phyloP scores from a whole-genome alignment of 2,888 invertebrate species.

The Marasmarcha lunaedactyla region DNA sequence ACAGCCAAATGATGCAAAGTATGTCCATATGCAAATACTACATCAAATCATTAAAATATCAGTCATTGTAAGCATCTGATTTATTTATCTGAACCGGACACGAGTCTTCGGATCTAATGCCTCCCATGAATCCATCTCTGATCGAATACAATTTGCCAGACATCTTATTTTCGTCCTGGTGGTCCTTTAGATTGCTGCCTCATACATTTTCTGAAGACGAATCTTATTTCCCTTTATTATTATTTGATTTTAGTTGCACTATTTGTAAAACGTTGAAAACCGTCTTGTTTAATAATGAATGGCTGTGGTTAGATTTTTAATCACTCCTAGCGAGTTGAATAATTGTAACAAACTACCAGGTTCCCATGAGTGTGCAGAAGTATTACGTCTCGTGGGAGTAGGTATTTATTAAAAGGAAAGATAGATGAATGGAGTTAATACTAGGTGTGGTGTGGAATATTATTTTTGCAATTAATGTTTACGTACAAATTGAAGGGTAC shows the following conservation, averaged over 20 bases:
- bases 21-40: no score
- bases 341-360: conserved; percentile 1
- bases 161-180: conserved; percentile 61
- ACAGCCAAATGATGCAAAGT: no score
- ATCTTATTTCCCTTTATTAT: neutral
- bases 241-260: neutral
- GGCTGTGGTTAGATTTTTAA: neutral
- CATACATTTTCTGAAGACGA: neutral
- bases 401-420: no score
- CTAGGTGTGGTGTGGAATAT: conserved; percentile 2
- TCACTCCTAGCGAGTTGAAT: neutral
- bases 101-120: conserved; percentile 52
- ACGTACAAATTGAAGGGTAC: no score
- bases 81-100: conserved; percentile 49
- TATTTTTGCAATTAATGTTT: no score
- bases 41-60: neutral
- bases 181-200: conserved; percentile 32
- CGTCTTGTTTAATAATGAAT: neutral
- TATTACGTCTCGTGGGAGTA: no score
- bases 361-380: neutral
- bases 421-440: no score
- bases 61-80: conserved; percentile 19
- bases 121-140: conserved; percentile 42
- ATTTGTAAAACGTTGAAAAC: neutral
- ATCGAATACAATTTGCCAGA: conserved; percentile 57